A percentile compares a stretch with the other conserved stretches of the same genome.
Conservation (phyloP, 2,888 invertebrate species). For the Pseudanteris insignis region DNA sequence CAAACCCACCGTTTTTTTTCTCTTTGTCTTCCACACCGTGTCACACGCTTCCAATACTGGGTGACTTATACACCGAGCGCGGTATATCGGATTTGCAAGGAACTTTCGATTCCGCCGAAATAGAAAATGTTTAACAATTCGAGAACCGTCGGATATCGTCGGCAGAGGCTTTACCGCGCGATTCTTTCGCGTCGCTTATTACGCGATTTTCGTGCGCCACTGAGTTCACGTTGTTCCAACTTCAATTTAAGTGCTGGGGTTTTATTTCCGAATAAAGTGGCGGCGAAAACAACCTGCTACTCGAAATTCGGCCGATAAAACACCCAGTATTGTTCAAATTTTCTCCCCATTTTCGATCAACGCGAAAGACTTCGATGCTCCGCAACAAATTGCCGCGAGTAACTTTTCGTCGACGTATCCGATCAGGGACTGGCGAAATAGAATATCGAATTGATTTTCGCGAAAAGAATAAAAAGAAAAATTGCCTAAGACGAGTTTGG, state of each 20-base stretch:
- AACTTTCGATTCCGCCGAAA: slow-evolving; percentile 35
- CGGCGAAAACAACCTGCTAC: slow-evolving; percentile 26
- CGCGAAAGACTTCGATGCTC: no score
- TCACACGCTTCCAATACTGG: slow-evolving; percentile 9
- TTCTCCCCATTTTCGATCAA: slow-evolving; percentile 5
- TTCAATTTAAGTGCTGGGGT: slow-evolving; percentile 40
- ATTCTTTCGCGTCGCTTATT: slow-evolving; percentile 42
- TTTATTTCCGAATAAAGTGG: slow-evolving; percentile 36
- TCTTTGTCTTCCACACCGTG: slow-evolving; percentile 2
- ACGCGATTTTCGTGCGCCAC: slow-evolving; percentile 37
- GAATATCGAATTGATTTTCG: no score
- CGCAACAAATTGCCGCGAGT: no score
- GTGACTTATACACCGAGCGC: slow-evolving; percentile 23
- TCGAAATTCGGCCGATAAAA: slow-evolving; percentile 38
- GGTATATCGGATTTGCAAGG: slow-evolving; percentile 34
- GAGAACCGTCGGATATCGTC: slow-evolving; percentile 38
- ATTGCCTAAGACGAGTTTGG: no score
- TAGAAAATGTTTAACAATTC: slow-evolving; percentile 40
- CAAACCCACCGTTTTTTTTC: slow-evolving; percentile 3
- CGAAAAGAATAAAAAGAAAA: no score
- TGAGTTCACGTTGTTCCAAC: slow-evolving; percentile 36
- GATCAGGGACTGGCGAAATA: no score
- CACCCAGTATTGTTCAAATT: slow-evolving; percentile 33
- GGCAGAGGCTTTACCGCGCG: slow-evolving; percentile 32
- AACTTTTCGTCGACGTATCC: no score